Evolutionary conservation across 2,113 vertebrate genomes (phyloP), one percentile per base, ranked within the genome.

Genomic region (Herpetotheres cachinnans): DNA sequence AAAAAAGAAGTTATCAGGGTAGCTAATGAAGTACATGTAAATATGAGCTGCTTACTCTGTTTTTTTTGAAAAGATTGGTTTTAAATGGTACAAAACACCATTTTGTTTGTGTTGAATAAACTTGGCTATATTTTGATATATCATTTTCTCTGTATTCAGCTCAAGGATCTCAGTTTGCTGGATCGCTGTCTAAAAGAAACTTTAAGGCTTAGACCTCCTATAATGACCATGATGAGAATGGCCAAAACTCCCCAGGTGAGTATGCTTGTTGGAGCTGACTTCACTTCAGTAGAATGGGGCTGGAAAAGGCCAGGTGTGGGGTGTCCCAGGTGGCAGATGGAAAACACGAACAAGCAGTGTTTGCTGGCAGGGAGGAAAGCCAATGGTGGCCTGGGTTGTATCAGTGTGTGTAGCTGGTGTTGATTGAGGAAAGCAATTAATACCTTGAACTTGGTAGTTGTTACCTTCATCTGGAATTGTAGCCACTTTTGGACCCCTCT

Each of bases 211-310:
- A 98, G 99, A 47, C 99, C 99, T 18, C 99, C 99, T 22, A 99
- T 99, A 93, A 99, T 99, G 99, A 99, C 99, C 52, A 99, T 99
- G 98, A 99, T 99, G 99, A 99, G 99, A 94, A 98, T 99, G 99
- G 99, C 98, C 72, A 98, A 63, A 97, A 98, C 99, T n/a, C 98
- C 98, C 54, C 99, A 99, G 97, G 99, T 99, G 56, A 87, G 97
- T 92, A 17, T 24, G 11, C 29, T 11, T 36, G 3, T 38, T 52
- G 77, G 36, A 47, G 20, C 2, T 16, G 10, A 19, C 46, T 26
- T 76, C 18, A 20, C 59, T 62, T 62, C 36, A 36, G 11, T 62
- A 9, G 16, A 12, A 13, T 27, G 38, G 59, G 36, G 50, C 58
- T 70, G 56, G 69, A 16, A 81, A 30, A 38, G 38, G 40, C 13